Evolutionary conservation across 2,113 vertebrate genomes (phyloP).

Genomic region (Struthidea cinerea): DNA sequence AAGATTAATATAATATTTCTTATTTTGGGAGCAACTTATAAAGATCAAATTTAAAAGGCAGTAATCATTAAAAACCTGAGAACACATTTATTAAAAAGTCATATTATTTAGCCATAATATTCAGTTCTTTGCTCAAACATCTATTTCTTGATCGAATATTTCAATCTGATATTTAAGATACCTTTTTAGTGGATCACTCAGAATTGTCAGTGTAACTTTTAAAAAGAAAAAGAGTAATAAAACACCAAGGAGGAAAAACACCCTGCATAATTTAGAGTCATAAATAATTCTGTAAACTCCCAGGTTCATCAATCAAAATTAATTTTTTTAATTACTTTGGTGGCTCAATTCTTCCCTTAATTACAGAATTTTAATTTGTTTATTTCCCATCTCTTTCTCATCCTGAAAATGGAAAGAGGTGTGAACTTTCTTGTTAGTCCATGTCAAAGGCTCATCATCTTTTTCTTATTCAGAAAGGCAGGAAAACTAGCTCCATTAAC

Average conservation of each 20-base stretch:
- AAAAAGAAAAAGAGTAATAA: not conserved
- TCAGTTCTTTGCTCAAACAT: not conserved
- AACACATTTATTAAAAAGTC: not conserved
- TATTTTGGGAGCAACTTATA: not conserved
- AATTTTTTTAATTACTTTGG: not conserved
- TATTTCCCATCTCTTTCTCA: not conserved
- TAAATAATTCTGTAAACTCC: not conserved
- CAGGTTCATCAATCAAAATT: not conserved
- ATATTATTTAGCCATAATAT: not conserved
- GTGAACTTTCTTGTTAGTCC: not conserved
- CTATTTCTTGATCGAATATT: not conserved
- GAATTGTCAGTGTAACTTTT: not conserved
- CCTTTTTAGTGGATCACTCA: not conserved
- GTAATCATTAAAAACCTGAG: not conserved
- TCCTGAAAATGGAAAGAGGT: not conserved
- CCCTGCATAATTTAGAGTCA: not conserved
- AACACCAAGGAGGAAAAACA: not conserved
- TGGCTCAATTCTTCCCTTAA: not conserved
- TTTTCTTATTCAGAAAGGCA: not conserved
- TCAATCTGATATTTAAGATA: not conserved
- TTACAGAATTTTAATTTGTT: not conserved
- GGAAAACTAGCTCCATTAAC: not conserved
- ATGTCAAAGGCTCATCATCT: not conserved
- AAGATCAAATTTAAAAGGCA: not conserved
- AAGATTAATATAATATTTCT: not conserved